Conservation (phyloP, 1,140 invertebrate genomes). For the Drosophila ohnishii region DNA sequence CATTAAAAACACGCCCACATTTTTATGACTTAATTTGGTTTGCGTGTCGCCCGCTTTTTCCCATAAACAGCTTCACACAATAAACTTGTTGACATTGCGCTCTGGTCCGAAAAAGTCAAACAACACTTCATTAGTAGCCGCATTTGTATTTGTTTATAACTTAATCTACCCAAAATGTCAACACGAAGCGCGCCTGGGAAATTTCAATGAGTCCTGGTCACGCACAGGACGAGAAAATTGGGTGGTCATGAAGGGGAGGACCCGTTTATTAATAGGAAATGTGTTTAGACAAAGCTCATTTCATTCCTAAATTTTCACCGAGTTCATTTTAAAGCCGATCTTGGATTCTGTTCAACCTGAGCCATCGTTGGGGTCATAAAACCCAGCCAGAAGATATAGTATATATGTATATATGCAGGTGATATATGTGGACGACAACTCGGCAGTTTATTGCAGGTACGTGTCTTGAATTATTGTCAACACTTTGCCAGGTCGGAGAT, state of each 20-base stretch:
- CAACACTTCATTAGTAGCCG: conserved; percentile 77
- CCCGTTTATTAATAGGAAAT: conserved; percentile 34
- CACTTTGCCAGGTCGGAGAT: conserved; percentile 63
- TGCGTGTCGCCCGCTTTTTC: conserved; percentile 53
- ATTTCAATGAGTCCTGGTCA: conserved; percentile 64
- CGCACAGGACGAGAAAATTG: conserved; percentile 52
- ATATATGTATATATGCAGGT: conserved; percentile 28
- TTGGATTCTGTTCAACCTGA: not conserved
- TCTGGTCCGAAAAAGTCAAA: conserved; percentile 52
- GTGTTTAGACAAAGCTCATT: conserved; percentile 29
- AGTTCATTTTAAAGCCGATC: conserved; percentile 34
- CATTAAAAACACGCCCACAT: conserved; percentile 54
- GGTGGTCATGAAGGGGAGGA: not conserved
- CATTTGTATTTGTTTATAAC: conserved; percentile 81
- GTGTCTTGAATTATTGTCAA: conserved; percentile 78
- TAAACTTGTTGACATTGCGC: conserved; percentile 75
- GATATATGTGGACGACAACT: conserved; percentile 39
- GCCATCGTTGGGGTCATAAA: conserved; percentile 33
- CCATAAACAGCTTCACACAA: conserved; percentile 78
- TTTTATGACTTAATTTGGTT: conserved; percentile 77
- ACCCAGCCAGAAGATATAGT: conserved; percentile 17
- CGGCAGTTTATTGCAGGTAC: conserved; percentile 75
- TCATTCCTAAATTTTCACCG: conserved; percentile 5
- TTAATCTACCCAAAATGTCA: conserved; percentile 75
- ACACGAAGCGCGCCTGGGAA: conserved; percentile 49